Conservation (phyloP, 2,888 invertebrate species). For the Diaprepes abbreviatus region DNA sequence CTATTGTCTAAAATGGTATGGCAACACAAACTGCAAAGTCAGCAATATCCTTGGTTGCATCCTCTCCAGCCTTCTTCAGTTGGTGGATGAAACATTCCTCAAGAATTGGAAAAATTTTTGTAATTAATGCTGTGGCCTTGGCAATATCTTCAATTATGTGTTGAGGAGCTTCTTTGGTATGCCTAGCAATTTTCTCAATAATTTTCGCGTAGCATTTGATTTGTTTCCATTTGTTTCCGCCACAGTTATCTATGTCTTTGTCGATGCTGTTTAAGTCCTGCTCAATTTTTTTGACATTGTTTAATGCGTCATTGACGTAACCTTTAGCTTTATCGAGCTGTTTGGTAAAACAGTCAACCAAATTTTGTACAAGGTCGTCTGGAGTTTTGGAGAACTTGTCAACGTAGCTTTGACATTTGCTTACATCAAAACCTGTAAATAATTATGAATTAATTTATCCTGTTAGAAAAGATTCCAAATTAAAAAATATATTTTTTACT, state of each 20-base stretch:
- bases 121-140: conserved; percentile 34
- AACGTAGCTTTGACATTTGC: conserved; percentile 39
- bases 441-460: too few species aligned
- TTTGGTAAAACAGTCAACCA: conserved; percentile 32
- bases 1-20: not conserved
- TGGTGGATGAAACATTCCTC: conserved; percentile 31
- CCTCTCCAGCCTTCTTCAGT: conserved; percentile 32
- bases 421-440: conserved; percentile 44
- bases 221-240: conserved; percentile 29
- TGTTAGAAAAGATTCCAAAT: too few species aligned
- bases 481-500: too few species aligned
- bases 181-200: conserved; percentile 30
- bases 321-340: conserved; percentile 39
- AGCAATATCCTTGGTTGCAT: conserved; percentile 36
- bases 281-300: conserved; percentile 34
- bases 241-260: conserved; percentile 40
- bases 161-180: conserved; percentile 33
- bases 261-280: conserved; percentile 36
- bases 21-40: conserved; percentile 45
- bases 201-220: conserved; percentile 46
- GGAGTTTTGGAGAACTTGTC: conserved; percentile 37
- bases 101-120: conserved; percentile 34
- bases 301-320: conserved; percentile 35
- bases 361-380: conserved; percentile 22
- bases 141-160: conserved; percentile 40